Base-by-base conservation (phyloP, 2,888 invertebrate species). In the Hyalella azteca region DNA sequence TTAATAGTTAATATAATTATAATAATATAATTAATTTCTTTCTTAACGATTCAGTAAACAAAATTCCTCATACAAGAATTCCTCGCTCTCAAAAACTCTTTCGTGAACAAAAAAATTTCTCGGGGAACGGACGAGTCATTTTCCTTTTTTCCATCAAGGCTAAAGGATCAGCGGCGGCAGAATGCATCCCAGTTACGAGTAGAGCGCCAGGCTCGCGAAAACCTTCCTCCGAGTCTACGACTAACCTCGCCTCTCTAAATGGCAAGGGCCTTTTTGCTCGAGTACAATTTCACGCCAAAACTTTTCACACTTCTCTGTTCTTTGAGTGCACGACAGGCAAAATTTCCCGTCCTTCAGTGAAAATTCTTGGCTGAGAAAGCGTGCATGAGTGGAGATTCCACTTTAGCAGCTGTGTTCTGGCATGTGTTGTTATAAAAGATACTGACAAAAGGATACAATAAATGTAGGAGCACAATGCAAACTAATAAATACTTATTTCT, bases 221-320 rank as follows among this genome's bases (percentile, higher is more conserved):
- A 32, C 66, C 11, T 66, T 66, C 66, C 36, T 66, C 36, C 66
- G 15, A n/a, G 19, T 36, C 32, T 66, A 66, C 66, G 66, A 66
- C 66, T 36, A n/a, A 29, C 66, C 66, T 66, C 36, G 66, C 29
- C 36, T 66, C 66, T 66, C 36, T 36, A 66, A 66, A 66, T 66
- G 66, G 66, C 66, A 66, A 66, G 36, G 66, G 66, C 66, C 66
- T 66, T 66, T 66, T 36, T 66, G 66, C 66, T 66, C 66, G 66
- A 66, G 66, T 66, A 66, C 66, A 66, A 66, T 66, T 66, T 36
- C 66, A 36, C 66, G 66, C 32, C 66, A 66, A 66, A 66, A 66
- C 66, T 36, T 66, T 66, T 66, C 66, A 66, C 66, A 36, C 66
- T 32, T 36, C 66, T 36, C 29, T 66, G 36, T 66, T 66, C 66